Evolutionary conservation across 2,797 vertebrate genomes (phyloP).

Genomic region (Helostoma temminkii): DNA sequence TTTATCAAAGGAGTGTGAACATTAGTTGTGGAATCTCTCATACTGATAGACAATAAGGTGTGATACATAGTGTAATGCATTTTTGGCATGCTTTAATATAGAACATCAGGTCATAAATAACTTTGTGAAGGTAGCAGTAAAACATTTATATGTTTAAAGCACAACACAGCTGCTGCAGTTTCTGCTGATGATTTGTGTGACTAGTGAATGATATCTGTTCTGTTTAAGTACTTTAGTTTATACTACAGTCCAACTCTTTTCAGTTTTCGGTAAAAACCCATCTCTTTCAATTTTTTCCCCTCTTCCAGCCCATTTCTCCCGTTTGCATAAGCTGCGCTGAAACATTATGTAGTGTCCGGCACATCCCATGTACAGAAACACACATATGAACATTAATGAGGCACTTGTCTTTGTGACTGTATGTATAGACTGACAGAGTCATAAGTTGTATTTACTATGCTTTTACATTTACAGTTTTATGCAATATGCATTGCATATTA

Average conservation of each 20-base stretch:
- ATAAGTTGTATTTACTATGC: too few species aligned
- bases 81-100: constrained; percentile 48
- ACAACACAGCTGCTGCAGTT: neutral
- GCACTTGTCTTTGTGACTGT: neutral
- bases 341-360: too few species aligned
- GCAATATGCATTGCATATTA: too few species aligned
- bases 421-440: neutral
- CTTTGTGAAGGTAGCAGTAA: constrained; percentile 39
- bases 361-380: neutral
- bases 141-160: constrained; percentile 24
- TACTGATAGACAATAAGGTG: constrained; percentile 38
- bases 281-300: too few species aligned
- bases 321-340: too few species aligned
- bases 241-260: neutral
- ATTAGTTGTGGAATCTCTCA: constrained; percentile 70
- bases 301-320: too few species aligned
- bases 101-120: constrained; percentile 58
- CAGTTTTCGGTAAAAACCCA: too few species aligned
- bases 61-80: constrained; percentile 29
- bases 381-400: neutral
- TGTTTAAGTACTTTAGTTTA: neutral
- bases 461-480: too few species aligned
- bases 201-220: neutral
- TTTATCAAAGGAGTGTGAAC: constrained; percentile 62
- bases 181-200: neutral